Evolutionary conservation across 2,113 vertebrate species (phyloP).

Genomic region (Crotalus horridus): DNA sequence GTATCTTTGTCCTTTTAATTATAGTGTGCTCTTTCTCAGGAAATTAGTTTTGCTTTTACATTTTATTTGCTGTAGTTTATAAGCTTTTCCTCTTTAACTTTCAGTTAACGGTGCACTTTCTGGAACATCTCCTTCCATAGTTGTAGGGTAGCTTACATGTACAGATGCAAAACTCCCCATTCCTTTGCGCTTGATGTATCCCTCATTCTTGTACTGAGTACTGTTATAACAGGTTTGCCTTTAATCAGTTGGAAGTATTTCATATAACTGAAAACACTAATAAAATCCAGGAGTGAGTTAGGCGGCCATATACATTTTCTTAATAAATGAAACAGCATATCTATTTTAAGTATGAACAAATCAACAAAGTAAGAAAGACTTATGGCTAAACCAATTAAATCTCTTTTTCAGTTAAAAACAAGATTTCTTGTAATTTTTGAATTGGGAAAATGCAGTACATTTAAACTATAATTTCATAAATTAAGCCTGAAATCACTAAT

Average conservation of each 20-base stretch:
- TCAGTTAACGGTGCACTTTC: neutral
- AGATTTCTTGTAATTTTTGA: neutral
- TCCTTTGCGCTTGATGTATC: neutral
- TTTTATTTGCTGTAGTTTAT: neutral
- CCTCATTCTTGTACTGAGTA: neutral
- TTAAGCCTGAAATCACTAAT: neutral
- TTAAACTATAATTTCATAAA: neutral
- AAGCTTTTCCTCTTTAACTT: neutral
- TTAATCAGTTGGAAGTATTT: neutral
- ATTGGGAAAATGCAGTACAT: neutral
- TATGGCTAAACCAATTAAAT: neutral
- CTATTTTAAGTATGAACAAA: neutral
- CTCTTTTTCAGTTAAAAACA: neutral
- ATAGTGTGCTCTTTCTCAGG: neutral
- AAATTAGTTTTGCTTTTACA: neutral
- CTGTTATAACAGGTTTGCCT: neutral
- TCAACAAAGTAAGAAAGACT: neutral
- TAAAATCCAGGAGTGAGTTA: neutral
- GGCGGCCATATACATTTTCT: neutral
- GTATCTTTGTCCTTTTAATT: neutral
- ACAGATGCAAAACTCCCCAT: neutral
- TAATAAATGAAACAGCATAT: neutral
- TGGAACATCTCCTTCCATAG: neutral
- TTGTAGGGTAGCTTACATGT: neutral
- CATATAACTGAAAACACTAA: neutral